These are phyloP conservation scores for Zaprionus gabonicus DNA, from an alignment of 1,140 invertebrate genomes.

Conservation along the genomic window DNA sequence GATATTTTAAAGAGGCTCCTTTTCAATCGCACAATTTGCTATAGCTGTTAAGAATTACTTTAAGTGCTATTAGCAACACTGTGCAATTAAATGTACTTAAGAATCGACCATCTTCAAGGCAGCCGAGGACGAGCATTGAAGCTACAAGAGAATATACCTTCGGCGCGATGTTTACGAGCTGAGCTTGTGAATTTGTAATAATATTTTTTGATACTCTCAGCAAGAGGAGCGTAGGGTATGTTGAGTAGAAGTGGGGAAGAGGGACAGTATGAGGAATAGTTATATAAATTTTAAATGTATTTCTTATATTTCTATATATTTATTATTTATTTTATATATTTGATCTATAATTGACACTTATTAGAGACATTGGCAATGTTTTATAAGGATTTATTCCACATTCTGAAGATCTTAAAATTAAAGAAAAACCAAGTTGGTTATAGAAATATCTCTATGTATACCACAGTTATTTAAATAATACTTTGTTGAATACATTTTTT, in stretches of 20 bases:
- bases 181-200: slow-evolving; percentile 63
- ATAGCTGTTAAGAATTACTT: slow-evolving; percentile 1
- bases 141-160: neutral
- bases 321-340: too few species aligned
- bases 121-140: neutral
- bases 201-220: slow-evolving; percentile 23
- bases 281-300: too few species aligned
- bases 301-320: too few species aligned
- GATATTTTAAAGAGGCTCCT: neutral
- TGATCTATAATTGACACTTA: too few species aligned
- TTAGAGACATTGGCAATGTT: too few species aligned
- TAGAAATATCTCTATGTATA: neutral
- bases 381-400: too few species aligned
- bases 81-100: slow-evolving; percentile 1
- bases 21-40: slow-evolving; percentile 9
- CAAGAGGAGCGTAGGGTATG: neutral
- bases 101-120: neutral
- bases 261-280: neutral
- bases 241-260: neutral
- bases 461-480: neutral
- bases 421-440: neutral
- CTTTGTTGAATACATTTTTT: neutral
- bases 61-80: neutral
- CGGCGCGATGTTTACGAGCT: slow-evolving; percentile 39
- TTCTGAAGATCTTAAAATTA: too few species aligned